A percentile compares a stretch with the other conserved stretches of the same genome.
These are phyloP conservation scores for Eupithecia exiguata DNA, from an alignment of 2,888 invertebrate species.

Conservation along the genomic window DNA sequence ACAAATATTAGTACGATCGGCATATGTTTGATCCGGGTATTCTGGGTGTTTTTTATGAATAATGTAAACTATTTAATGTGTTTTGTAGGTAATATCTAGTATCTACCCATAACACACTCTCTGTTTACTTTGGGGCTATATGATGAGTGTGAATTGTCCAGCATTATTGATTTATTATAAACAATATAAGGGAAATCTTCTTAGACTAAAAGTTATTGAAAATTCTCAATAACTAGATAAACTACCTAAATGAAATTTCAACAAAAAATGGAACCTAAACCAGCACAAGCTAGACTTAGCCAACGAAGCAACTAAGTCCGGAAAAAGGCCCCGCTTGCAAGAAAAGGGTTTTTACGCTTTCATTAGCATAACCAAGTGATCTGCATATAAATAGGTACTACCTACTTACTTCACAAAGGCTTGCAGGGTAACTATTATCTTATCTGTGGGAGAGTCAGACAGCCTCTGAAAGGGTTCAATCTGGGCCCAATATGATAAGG, in stretches of 20 bases:
- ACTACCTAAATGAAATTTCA: neutral
- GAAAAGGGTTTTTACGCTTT: conserved; percentile 32
- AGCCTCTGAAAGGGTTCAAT: conserved; percentile 27
- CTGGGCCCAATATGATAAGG: conserved; percentile 32
- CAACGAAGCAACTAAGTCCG: neutral
- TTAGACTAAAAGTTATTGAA: too few species aligned
- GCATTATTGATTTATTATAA: too few species aligned
- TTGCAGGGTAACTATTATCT: conserved; percentile 19
- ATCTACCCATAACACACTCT: neutral
- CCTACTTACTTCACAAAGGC: conserved; percentile 25
- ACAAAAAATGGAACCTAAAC: neutral
- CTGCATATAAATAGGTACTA: conserved; percentile 51
- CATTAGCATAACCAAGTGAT: conserved; percentile 53
- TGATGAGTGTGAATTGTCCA: too few species aligned
- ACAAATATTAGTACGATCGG: too few species aligned
- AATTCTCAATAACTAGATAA: too few species aligned
- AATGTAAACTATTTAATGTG: too few species aligned
- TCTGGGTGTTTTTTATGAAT: too few species aligned
- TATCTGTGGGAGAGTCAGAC: conserved; percentile 23
- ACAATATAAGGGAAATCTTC: neutral
- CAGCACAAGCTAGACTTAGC: neutral
- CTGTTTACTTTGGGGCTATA: neutral
- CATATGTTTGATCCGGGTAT: too few species aligned
- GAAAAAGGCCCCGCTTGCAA: conserved; percentile 12
- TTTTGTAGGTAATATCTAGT: too few species aligned